A percentile compares a stretch with the other conserved stretches of the same genome.
Conservation (phyloP, 2,888 invertebrate species). For the Torymus tubicola region DNA sequence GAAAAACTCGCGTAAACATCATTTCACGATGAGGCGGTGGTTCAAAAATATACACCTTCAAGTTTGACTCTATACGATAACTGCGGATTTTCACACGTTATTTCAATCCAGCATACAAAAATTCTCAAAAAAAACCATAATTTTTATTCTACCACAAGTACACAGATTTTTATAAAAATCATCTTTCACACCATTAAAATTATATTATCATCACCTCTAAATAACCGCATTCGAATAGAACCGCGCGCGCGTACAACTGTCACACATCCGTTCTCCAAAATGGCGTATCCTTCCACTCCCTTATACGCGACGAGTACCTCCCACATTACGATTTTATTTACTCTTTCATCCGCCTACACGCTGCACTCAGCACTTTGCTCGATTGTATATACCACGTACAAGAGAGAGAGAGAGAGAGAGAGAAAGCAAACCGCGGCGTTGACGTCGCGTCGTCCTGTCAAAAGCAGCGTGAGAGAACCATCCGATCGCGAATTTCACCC, state of each 20-base stretch:
- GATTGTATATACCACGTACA: too few relatives aligned
- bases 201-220: too few relatives aligned
- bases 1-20: slow-evolving; percentile 60
- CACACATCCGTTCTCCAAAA: slow-evolving; percentile 12
- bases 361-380: background rate
- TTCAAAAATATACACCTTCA: background rate
- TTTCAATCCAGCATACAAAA: too few relatives aligned
- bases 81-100: too few relatives aligned
- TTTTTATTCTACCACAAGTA: too few relatives aligned
- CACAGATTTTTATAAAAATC: too few relatives aligned
- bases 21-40: background rate
- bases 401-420: too few relatives aligned
- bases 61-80: background rate
- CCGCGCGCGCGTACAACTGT: too few relatives aligned
- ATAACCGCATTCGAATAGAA: too few relatives aligned
- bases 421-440: background rate
- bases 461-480: background rate
- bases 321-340: slow-evolving; percentile 26
- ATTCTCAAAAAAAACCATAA: too few relatives aligned
- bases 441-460: background rate
- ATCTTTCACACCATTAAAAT: too few relatives aligned
- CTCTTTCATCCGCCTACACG: background rate
- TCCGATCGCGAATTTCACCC: too few relatives aligned
- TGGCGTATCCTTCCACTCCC: background rate
- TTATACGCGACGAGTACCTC: background rate